A percentile compares a stretch with the other conserved stretches of the same genome.
Conservation (phyloP, 2,888 invertebrate genomes). For the Steromphala cineraria region DNA sequence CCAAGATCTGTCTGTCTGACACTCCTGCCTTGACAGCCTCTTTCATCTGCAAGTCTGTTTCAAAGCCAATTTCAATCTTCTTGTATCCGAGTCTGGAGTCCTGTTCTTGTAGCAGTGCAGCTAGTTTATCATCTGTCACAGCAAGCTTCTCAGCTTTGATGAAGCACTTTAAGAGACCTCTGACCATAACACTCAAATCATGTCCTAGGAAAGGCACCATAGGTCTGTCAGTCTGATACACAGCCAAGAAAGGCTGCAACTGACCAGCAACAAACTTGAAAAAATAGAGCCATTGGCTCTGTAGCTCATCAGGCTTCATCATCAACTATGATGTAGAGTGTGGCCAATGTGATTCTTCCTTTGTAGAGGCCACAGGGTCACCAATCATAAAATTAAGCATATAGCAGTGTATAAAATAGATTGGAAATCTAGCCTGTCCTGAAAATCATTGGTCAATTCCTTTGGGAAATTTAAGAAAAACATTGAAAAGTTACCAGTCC, state of each 20-base stretch:
- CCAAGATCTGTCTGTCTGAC: conserved; percentile 26
- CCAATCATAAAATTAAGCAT: no score
- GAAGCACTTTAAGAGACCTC: conserved; percentile 29
- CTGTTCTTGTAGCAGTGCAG: background rate
- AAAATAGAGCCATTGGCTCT: no score
- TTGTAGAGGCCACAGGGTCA: no score
- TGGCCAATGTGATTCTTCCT: no score
- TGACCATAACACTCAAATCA: conserved; percentile 26
- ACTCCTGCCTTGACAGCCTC: conserved; percentile 12
- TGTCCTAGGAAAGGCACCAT: conserved; percentile 31
- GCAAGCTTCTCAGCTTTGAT: background rate
- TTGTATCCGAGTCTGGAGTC: background rate
- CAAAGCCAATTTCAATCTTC: conserved; percentile 34
- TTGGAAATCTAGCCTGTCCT: no score
- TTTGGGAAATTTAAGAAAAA: no score
- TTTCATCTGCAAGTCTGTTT: conserved; percentile 21
- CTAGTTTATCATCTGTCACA: background rate
- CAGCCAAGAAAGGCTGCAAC: conserved; percentile 33
- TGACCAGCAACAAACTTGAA: conserved; percentile 32
- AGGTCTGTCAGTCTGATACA: conserved; percentile 35
- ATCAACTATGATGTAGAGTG: no score
- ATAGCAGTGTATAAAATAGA: no score
- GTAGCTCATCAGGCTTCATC: no score
- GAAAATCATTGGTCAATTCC: no score
- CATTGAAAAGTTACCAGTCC: no score